phyloP scores from a whole-genome alignment of 2,797 vertebrate genomes.

The Poeciliopsis paucimaculata region DNA sequence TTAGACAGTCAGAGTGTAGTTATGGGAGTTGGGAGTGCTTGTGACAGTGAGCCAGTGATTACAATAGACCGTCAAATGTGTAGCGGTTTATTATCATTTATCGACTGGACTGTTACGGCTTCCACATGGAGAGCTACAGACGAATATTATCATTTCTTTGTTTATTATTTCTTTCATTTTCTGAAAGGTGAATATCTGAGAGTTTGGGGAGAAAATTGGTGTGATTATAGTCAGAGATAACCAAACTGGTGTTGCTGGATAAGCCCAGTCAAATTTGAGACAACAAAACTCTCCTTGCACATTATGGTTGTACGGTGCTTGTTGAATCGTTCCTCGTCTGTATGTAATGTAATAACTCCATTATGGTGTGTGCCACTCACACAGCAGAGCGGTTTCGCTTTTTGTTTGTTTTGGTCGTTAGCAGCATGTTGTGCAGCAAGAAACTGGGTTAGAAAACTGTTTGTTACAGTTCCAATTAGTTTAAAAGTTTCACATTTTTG shows the following conservation, averaged over 20 bases:
- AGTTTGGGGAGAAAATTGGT: neutral
- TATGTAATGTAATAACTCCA: neutral
- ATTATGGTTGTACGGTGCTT: neutral
- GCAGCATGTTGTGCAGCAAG: neutral
- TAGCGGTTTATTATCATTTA: neutral
- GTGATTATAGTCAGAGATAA: neutral
- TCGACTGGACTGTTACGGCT: neutral
- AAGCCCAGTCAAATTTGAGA: neutral
- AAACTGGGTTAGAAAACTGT: neutral
- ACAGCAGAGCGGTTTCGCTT: neutral
- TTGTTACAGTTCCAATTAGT: neutral
- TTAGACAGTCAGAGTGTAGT: neutral
- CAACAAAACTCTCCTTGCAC: neutral
- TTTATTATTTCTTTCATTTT: neutral
- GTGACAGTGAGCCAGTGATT: neutral
- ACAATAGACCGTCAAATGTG: neutral
- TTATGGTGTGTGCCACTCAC: neutral
- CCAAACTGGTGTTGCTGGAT: neutral
- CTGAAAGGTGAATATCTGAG: neutral
- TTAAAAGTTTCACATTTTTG: neutral
- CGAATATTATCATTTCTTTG: neutral
- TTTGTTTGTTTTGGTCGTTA: neutral
- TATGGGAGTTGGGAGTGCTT: neutral
- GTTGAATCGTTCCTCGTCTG: neutral
- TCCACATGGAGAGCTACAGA: neutral